These are phyloP conservation scores for Cheilosia impressa DNA, from an alignment of 2,888 invertebrate species.

Conservation along the genomic window DNA sequence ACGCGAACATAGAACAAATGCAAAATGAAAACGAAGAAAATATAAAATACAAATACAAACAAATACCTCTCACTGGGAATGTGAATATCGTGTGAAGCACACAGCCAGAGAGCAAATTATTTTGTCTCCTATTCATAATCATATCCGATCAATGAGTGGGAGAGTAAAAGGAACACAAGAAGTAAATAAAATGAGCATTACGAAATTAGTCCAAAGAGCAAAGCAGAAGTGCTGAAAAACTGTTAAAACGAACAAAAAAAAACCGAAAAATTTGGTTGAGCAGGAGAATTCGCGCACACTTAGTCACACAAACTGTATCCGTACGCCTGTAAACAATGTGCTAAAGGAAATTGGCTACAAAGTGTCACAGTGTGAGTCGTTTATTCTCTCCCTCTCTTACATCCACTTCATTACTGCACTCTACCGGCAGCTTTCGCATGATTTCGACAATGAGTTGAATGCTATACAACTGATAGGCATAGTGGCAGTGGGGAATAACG, in stretches of 20 bases:
- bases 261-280: background rate
- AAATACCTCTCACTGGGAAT: slow-evolving; percentile 32
- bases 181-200: slow-evolving; percentile 73
- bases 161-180: slow-evolving; percentile 14
- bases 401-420: slow-evolving; percentile 33
- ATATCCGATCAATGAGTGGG: slow-evolving; percentile 5
- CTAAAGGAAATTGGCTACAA: slow-evolving; percentile 48
- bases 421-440: slow-evolving; percentile 36
- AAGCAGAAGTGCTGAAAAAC: slow-evolving; percentile 66
- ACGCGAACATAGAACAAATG: slow-evolving; percentile 36
- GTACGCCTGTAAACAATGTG: slow-evolving; percentile 63
- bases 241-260: slow-evolving; percentile 36
- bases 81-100: slow-evolving; percentile 18
- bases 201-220: slow-evolving; percentile 73
- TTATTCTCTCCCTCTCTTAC: slow-evolving; percentile 40
- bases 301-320: slow-evolving; percentile 44
- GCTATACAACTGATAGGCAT: slow-evolving; percentile 22
- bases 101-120: slow-evolving; percentile 6
- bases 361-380: slow-evolving; percentile 15
- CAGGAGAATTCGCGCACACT: slow-evolving; percentile 28
- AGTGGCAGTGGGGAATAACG: slow-evolving; percentile 6
- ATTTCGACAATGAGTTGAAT: slow-evolving; percentile 54
- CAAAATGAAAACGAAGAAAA: slow-evolving; percentile 47
- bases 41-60: slow-evolving; percentile 22
- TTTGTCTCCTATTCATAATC: background rate